phyloP scores from a whole-genome alignment of 1,140 invertebrate species.

The Sinella curviseta region DNA sequence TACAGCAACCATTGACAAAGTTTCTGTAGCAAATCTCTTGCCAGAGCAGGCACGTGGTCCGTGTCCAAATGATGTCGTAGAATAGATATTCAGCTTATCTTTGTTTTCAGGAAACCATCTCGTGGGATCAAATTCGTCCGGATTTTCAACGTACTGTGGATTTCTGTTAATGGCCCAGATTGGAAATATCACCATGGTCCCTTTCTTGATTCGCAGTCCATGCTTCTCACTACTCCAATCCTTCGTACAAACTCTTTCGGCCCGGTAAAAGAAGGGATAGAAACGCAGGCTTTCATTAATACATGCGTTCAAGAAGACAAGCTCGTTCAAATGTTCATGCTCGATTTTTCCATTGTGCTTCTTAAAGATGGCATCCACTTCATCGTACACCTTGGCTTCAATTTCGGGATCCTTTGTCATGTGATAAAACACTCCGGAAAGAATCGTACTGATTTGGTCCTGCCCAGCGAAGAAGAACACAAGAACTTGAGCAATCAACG shows the following conservation, averaged over 20 bases:
- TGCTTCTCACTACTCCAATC: conserved; percentile 47
- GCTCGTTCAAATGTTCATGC: neutral
- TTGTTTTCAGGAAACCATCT: conserved; percentile 58
- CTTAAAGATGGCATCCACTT: neutral
- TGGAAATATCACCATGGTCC: conserved; percentile 56
- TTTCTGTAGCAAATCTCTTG: conserved; percentile 35
- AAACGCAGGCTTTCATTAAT: conserved; percentile 59
- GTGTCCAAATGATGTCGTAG: conserved; percentile 61
- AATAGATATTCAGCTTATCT: conserved; percentile 54
- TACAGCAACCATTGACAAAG: neutral
- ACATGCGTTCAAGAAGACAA: conserved; percentile 6
- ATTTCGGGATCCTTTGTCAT: neutral
- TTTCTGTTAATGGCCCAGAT: conserved; percentile 59
- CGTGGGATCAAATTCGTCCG: conserved; percentile 61
- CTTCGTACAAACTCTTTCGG: conserved; percentile 58
- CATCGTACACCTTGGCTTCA: neutral
- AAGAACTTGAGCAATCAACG: neutral
- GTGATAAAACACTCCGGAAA: neutral
- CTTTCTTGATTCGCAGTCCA: conserved; percentile 52
- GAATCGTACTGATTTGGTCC: neutral
- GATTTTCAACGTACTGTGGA: conserved; percentile 58
- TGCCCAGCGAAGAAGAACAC: conserved; percentile 19
- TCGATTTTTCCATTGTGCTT: neutral
- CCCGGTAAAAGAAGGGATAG: conserved; percentile 60
- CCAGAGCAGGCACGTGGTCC: conserved; percentile 54